These are phyloP conservation scores for Chelonus formosanus DNA, from an alignment of 2,888 invertebrate genomes.

Conservation along the genomic window DNA sequence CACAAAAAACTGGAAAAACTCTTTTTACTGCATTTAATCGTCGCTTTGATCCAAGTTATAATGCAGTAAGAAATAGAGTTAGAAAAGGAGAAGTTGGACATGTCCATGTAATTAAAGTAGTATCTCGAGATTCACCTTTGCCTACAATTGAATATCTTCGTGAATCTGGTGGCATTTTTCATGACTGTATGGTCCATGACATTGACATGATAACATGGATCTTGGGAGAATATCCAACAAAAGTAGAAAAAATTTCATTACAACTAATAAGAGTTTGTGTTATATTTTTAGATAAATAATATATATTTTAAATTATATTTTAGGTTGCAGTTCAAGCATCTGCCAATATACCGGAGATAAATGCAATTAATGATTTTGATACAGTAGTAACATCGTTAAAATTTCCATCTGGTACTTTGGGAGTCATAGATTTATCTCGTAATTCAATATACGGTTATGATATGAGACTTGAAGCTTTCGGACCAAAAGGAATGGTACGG, in stretches of 20 bases:
- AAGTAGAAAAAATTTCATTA: constrained; percentile 61
- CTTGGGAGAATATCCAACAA: constrained; percentile 71
- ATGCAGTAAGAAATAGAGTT: constrained; percentile 66
- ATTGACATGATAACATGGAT: constrained; percentile 74
- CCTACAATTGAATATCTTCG: constrained; percentile 72
- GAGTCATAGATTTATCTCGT: constrained; percentile 72
- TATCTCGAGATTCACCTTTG: constrained; percentile 73
- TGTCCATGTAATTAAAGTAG: constrained; percentile 72
- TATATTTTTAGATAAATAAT: background rate
- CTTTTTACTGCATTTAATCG: constrained; percentile 75
- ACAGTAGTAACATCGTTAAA: constrained; percentile 71
- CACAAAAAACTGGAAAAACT: constrained; percentile 68
- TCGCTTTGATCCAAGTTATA: constrained; percentile 73
- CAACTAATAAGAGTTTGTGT: background rate
- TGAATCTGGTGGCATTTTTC: constrained; percentile 74
- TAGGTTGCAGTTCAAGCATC: constrained; percentile 53
- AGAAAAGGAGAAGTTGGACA: constrained; percentile 71
- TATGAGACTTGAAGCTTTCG: constrained; percentile 74
- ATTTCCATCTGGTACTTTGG: constrained; percentile 73
- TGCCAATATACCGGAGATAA: constrained; percentile 71
- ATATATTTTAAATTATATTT: constrained; percentile 17
- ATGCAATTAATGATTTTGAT: constrained; percentile 72
- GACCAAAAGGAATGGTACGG: constrained; percentile 69
- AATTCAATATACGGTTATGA: constrained; percentile 75
- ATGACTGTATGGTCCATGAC: constrained; percentile 77